A percentile compares a stretch with the other conserved stretches of the same genome.
These are phyloP conservation scores for Pseudolaguvia tuberculata DNA, from an alignment of 2,113 vertebrate species.

Conservation along the genomic window DNA sequence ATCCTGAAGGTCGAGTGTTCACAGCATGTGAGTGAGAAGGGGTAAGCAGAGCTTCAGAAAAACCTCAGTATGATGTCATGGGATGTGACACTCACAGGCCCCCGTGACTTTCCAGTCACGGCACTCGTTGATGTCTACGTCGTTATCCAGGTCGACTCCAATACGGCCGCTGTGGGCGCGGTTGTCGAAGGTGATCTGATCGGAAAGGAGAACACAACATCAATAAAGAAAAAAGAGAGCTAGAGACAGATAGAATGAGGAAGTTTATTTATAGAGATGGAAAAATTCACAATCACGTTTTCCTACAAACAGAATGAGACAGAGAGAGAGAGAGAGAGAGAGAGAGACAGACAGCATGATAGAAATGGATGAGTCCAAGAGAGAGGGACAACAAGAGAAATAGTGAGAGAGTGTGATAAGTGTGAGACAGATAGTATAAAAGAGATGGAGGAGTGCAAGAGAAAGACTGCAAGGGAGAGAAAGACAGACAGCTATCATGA, in stretches of 20 bases:
- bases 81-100: conserved; percentile 74
- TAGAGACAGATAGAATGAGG: neutral
- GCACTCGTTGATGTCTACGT: conserved; percentile 87
- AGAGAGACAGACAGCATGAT: too few relatives aligned
- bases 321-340: too few relatives aligned
- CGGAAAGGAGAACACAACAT: neutral
- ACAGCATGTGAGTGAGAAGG: neutral
- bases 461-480: too few relatives aligned
- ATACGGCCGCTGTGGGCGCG: conserved; percentile 90
- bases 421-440: neutral
- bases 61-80: neutral
- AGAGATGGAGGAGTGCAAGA: neutral
- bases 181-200: conserved; percentile 87
- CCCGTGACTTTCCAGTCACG: conserved; percentile 85
- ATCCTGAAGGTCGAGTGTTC: neutral
- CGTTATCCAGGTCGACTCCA: conserved; percentile 81
- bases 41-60: neutral
- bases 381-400: too few relatives aligned
- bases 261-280: neutral
- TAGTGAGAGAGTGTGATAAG: neutral
- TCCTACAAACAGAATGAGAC: neutral
- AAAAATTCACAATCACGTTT: neutral
- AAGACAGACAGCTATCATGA: too few relatives aligned
- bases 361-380: too few relatives aligned
- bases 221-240: too few relatives aligned